Percentiles rank a stretch among this genome's conserved stretches.
phyloP scores from a whole-genome alignment of 2,888 invertebrate species.

The Heliconius erato region DNA sequence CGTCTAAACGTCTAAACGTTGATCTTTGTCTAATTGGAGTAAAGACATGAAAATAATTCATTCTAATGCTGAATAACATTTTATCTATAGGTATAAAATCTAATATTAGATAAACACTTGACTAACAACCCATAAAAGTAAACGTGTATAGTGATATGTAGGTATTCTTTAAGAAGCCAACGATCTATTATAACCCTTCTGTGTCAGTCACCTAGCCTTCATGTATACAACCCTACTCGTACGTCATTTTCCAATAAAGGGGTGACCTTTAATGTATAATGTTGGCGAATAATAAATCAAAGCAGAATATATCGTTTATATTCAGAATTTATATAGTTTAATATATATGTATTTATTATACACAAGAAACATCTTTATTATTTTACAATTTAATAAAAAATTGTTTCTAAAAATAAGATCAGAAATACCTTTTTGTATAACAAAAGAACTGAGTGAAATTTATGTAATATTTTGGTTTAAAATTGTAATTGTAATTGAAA shows the following conservation, averaged over 20 bases:
- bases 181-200: conserved; percentile 67
- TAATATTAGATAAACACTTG: background rate
- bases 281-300: conserved; percentile 11
- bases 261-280: conserved; percentile 37
- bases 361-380: background rate
- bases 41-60: background rate
- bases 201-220: conserved; percentile 61
- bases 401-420: background rate
- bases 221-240: conserved; percentile 56
- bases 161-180: conserved; percentile 59
- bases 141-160: background rate
- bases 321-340: background rate
- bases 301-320: background rate
- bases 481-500: background rate
- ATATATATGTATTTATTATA: background rate
- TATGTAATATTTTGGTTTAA: background rate
- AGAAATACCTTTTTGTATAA: background rate
- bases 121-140: background rate
- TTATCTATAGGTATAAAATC: background rate
- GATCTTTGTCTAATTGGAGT: background rate
- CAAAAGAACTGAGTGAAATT: background rate
- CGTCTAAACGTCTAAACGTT: too few relatives aligned
- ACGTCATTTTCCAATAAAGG: conserved; percentile 52
- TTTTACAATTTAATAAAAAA: background rate
- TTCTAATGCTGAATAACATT: background rate